phyloP scores from a whole-genome alignment of 2,113 vertebrate species.

The Nansenia antarctica region DNA sequence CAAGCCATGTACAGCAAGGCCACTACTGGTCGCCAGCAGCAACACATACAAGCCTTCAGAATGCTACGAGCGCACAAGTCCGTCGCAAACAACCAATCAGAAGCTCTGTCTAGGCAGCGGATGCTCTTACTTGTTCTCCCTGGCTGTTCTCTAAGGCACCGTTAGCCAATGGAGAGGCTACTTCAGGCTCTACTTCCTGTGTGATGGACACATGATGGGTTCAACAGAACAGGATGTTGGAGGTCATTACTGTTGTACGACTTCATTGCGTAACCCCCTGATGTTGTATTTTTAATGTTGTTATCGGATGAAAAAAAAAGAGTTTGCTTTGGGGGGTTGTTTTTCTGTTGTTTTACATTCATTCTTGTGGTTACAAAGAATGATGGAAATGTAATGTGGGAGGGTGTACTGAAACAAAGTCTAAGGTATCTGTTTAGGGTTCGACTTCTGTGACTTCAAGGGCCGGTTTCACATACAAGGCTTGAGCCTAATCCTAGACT shows the following conservation, averaged over 20 bases:
- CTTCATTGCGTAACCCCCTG: too few relatives aligned
- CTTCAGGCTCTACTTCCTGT: conserved; percentile 59
- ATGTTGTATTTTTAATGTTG: too few relatives aligned
- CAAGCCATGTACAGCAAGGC: neutral
- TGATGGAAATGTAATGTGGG: neutral
- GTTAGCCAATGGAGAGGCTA: conserved; percentile 42
- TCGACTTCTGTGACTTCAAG: conserved; percentile 5
- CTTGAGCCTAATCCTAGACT: too few relatives aligned
- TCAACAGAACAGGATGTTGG: too few relatives aligned
- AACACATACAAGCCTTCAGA: conserved; percentile 2
- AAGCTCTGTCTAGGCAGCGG: conserved; percentile 31
- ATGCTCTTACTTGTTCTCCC: conserved; percentile 70
- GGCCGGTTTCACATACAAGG: too few relatives aligned
- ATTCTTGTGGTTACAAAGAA: neutral
- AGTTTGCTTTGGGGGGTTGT: too few relatives aligned
- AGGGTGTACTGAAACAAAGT: neutral
- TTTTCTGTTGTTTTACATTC: too few relatives aligned
- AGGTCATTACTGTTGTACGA: too few relatives aligned
- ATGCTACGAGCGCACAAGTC: neutral
- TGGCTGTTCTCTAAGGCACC: conserved; percentile 54
- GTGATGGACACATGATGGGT: conserved; percentile 57
- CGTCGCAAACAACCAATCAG: conserved; percentile 27
- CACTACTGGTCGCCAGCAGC: conserved; percentile 1
- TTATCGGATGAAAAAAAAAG: too few relatives aligned
- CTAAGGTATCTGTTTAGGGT: neutral